phyloP scores from a whole-genome alignment of 2,888 invertebrate species.

The Thymelicus sylvestris region DNA sequence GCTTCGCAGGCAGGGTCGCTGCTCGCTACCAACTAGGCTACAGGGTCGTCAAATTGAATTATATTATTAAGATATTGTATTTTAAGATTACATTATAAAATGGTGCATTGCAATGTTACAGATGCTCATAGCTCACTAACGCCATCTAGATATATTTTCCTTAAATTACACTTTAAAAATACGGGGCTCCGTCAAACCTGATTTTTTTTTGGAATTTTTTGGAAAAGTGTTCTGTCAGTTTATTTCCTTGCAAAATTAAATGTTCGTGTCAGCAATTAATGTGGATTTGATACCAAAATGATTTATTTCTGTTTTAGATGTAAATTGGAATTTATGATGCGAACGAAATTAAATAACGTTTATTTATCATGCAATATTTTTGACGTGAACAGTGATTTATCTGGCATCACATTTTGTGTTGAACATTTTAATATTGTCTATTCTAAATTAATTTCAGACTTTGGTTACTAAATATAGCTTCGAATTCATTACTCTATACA shows the following conservation, averaged over 20 bases:
- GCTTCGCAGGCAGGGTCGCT: too few relatives aligned
- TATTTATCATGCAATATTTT: slow-evolving; percentile 4
- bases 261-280: background rate
- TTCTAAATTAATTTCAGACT: background rate
- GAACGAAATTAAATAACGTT: background rate
- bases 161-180: too few relatives aligned
- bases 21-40: too few relatives aligned
- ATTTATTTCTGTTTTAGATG: background rate
- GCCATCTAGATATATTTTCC: background rate
- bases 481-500: too few relatives aligned
- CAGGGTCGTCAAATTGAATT: too few relatives aligned
- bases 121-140: background rate
- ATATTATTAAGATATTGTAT: too few relatives aligned
- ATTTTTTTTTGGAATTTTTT: too few relatives aligned
- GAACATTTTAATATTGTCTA: background rate
- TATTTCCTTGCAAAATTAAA: background rate
- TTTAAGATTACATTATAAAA: too few relatives aligned
- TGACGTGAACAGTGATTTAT: slow-evolving; percentile 5
- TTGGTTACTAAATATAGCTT: background rate
- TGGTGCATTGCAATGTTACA: background rate
- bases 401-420: background rate
- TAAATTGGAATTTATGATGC: slow-evolving; percentile 6
- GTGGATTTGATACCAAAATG: background rate
- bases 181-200: too few relatives aligned
- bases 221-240: too few relatives aligned